Base-by-base conservation (phyloP, 2,888 invertebrate species). In the Alsophila aescularia region DNA sequence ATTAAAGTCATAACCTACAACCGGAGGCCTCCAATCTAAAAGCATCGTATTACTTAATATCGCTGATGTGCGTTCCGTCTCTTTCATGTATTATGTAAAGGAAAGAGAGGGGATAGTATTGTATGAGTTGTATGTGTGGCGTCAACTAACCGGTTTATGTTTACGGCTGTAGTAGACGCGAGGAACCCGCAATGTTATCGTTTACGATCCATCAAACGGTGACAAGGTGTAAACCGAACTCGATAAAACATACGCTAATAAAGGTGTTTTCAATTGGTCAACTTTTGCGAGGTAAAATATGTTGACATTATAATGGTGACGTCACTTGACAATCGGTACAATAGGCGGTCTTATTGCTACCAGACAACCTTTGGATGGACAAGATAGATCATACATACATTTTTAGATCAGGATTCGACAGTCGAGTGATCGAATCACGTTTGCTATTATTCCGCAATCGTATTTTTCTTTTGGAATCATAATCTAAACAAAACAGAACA, bases 171-270 rank as follows among this genome's bases (percentile, higher is more conserved):
- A 41, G 52, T 56, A 39, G 40, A 54, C 52, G 56, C 44, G 51
- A 47, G 52, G 45, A 53, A 59, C 41, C 47, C 52, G 54, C 53
- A 49, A 55, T 66, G 65, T 67, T 71, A 70, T 68, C 71, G 61
- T 61, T 61, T 62, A 54, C 58, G 52, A 69, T 67, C 64, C 63
- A 71, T 70, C 69, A 70, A 64, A 70, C 66, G 62, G 64, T 65
- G 69, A 62, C 59, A 65, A 56, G n/a, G 53, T 52, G 52, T 35
- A 47, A 56, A 50, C 15, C 5, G 44, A 44, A 16, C 24, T 36
- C 41, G 58, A 56, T 63, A 63, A 58, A 59, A 56, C 44, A 18
- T 36, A 37, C 36, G 12, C 34, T 31, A 8, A 9, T n/a, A 34
- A 9, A 40, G n/a, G 16, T 49, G 24, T 34, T 48, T 48, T 29